phyloP scores from a whole-genome alignment of 2,113 vertebrate genomes.

The Thunnus thynnus region DNA sequence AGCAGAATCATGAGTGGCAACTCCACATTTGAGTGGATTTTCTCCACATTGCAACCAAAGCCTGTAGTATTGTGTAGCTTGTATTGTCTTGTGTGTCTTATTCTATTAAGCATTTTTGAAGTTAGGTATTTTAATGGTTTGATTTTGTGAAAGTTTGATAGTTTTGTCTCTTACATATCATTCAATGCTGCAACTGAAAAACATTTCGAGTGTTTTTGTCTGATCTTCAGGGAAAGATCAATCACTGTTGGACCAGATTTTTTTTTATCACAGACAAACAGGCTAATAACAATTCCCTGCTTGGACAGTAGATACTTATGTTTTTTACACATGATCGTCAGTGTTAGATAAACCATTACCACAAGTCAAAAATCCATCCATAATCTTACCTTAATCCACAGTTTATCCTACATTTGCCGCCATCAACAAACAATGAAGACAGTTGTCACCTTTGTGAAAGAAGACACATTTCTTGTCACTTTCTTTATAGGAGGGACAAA shows the following conservation, averaged over 20 bases:
- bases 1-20: slow-evolving; percentile 29
- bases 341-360: neutral
- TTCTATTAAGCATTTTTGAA: neutral
- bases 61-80: neutral
- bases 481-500: slow-evolving; percentile 4
- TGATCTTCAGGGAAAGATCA: neutral
- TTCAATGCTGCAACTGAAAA: neutral
- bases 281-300: slow-evolving; percentile 6
- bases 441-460: neutral
- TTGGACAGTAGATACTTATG: neutral
- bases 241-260: neutral
- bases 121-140: neutral
- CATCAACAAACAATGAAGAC: slow-evolving; percentile 23
- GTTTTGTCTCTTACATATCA: neutral
- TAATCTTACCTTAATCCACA: slow-evolving; percentile 52
- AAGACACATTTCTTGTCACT: slow-evolving; percentile 18
- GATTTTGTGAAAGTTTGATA: neutral
- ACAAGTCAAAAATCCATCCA: slow-evolving; percentile 44
- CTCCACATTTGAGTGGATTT: slow-evolving; percentile 14
- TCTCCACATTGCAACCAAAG: slow-evolving; percentile 19
- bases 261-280: neutral
- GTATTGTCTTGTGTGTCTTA: slow-evolving; percentile 6
- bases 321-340: neutral
- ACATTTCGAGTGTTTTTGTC: neutral
- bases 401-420: slow-evolving; percentile 60